Evolutionary conservation across 2,113 vertebrate genomes (phyloP).

Genomic region (Scalopus aquaticus): DNA sequence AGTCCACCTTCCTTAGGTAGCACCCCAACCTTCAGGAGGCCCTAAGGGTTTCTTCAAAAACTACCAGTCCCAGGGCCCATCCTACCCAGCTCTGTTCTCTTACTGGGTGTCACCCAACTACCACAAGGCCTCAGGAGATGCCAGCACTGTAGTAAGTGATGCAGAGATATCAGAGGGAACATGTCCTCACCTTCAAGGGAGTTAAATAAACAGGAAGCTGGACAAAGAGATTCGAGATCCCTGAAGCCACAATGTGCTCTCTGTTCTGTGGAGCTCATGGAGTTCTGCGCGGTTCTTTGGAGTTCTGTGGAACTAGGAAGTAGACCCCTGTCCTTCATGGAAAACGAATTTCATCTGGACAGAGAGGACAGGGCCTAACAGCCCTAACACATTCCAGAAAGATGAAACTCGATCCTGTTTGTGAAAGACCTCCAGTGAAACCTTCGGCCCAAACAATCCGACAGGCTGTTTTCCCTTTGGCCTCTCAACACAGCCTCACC

Average conservation of each 20-base stretch:
- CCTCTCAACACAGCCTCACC: background rate
- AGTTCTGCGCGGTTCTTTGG: background rate
- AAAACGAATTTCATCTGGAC: background rate
- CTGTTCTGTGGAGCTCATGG: too few species aligned
- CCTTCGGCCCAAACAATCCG: background rate
- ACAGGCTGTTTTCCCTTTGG: background rate
- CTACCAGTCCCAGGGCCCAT: background rate
- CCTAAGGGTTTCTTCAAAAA: background rate
- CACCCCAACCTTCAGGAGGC: background rate
- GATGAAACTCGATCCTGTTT: constrained; percentile 23
- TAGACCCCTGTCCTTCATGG: background rate
- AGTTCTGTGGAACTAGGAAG: background rate
- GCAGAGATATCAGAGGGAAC: background rate
- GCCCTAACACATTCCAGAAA: constrained; percentile 27
- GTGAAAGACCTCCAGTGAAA: background rate
- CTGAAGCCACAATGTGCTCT: background rate
- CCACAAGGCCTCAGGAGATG: background rate
- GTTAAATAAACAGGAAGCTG: background rate
- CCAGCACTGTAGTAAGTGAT: background rate
- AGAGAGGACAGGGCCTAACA: background rate
- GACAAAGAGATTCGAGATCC: background rate
- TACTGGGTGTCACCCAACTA: too few species aligned
- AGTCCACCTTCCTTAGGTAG: background rate
- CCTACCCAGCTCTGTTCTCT: background rate
- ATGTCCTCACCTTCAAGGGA: background rate